Conservation (phyloP, 92 coral and sea anemone species). For the Umimayanthus kanabou region DNA sequence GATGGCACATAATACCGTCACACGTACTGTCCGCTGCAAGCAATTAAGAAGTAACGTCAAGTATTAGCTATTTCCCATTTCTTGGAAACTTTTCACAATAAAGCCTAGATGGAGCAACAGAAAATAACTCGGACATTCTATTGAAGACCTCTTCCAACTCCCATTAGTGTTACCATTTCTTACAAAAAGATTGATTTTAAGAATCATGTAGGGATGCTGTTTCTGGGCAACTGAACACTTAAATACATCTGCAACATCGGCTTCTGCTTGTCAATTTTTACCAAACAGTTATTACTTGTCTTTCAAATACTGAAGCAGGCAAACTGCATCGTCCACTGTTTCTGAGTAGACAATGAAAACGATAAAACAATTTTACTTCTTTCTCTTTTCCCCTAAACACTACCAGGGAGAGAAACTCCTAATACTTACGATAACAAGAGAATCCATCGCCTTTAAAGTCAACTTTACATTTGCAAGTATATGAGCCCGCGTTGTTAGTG, state of each 20-base stretch:
- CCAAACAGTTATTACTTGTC: neutral
- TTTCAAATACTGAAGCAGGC: neutral
- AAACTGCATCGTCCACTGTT: too few species aligned
- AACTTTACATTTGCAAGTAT: conserved; percentile 54
- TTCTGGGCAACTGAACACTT: neutral
- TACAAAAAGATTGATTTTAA: too few species aligned
- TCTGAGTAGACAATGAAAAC: neutral
- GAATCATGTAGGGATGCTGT: neutral
- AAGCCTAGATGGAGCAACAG: neutral
- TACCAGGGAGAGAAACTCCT: neutral
- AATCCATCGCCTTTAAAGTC: conserved; percentile 58
- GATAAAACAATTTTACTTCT: neutral
- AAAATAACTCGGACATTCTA: too few species aligned
- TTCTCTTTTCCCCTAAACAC: neutral
- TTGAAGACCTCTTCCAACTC: too few species aligned
- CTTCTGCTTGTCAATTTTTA: neutral
- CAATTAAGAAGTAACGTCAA: neutral
- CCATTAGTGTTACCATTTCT: too few species aligned
- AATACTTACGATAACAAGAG: conserved; percentile 50
- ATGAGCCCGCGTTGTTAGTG: conserved; percentile 56
- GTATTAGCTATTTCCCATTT: neutral
- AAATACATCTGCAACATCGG: neutral
- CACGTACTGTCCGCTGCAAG: conserved; percentile 80
- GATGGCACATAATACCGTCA: conserved; percentile 66
- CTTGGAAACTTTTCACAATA: too few species aligned